phyloP scores from a whole-genome alignment of 2,113 vertebrate genomes.

The Etheostoma cragini region DNA sequence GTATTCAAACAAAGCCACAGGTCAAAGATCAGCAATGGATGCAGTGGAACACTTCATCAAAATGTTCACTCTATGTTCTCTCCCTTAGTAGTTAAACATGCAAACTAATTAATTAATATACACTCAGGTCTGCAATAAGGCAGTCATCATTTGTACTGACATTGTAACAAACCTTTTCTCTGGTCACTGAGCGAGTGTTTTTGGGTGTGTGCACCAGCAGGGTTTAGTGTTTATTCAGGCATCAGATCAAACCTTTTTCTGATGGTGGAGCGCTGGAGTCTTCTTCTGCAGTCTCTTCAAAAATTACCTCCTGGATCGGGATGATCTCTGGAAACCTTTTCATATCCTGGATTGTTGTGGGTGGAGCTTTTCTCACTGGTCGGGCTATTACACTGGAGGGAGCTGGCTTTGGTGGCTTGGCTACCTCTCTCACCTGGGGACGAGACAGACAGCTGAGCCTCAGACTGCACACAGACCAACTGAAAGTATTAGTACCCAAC shows the following conservation, averaged over 20 bases:
- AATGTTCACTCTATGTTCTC: neutral
- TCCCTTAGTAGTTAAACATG: neutral
- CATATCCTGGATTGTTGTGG: slow-evolving; percentile 66
- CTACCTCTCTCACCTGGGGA: slow-evolving; percentile 65
- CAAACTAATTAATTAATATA: neutral
- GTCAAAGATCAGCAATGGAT: neutral
- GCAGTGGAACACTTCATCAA: neutral
- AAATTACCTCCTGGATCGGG: slow-evolving; percentile 71
- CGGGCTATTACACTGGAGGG: slow-evolving; percentile 65
- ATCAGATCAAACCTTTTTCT: slow-evolving; percentile 68
- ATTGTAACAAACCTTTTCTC: neutral
- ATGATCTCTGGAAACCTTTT: slow-evolving; percentile 73
- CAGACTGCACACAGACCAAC: neutral
- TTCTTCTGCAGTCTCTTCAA: slow-evolving; percentile 70
- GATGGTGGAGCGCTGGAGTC: slow-evolving; percentile 65
- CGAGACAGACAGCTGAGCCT: slow-evolving; percentile 8
- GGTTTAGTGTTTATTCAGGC: neutral
- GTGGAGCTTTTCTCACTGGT: slow-evolving; percentile 75
- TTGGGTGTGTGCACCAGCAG: neutral
- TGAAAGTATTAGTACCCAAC: neutral
- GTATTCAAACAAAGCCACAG: neutral
- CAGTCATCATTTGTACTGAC: neutral
- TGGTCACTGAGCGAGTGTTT: neutral
- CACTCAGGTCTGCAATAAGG: neutral
- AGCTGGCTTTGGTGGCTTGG: slow-evolving; percentile 54